phyloP scores from a whole-genome alignment of 2,888 invertebrate genomes.

The Harmothoe impar region DNA sequence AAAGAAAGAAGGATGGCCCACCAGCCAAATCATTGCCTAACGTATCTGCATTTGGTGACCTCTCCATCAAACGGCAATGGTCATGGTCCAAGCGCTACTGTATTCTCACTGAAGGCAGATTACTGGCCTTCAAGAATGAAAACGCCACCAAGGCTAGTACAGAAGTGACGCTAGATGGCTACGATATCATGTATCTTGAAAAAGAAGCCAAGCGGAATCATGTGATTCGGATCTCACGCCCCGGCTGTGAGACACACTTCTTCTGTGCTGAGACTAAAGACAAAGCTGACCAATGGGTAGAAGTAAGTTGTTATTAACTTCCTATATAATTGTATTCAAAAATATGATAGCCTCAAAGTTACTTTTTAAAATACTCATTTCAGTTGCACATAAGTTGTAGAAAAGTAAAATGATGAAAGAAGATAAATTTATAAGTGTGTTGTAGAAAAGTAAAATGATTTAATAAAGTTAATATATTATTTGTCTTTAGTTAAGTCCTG shows the following conservation, averaged over 20 bases:
- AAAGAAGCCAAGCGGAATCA: constrained; percentile 75
- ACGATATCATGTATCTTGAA: constrained; percentile 74
- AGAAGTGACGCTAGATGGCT: constrained; percentile 75
- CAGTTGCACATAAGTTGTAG: too few relatives aligned
- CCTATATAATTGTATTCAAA: too few relatives aligned
- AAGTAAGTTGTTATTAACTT: constrained; percentile 71
- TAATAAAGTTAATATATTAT: too few relatives aligned
- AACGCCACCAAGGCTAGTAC: constrained; percentile 75
- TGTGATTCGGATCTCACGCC: constrained; percentile 77
- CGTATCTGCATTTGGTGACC: constrained; percentile 76
- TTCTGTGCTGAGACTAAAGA: constrained; percentile 78
- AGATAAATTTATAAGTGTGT: too few relatives aligned
- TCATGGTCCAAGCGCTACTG: constrained; percentile 77
- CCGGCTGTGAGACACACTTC: constrained; percentile 75
- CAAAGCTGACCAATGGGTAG: constrained; percentile 78
- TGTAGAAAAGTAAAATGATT: too few relatives aligned
- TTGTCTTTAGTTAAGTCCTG: too few relatives aligned
- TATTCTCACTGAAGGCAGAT: constrained; percentile 75
- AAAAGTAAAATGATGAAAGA: too few relatives aligned
- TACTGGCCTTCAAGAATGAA: constrained; percentile 78
- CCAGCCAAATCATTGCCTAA: constrained; percentile 64
- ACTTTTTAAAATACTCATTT: too few relatives aligned
- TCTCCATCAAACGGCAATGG: constrained; percentile 76
- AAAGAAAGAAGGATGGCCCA: constrained; percentile 49
- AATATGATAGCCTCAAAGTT: too few relatives aligned